Conservation (phyloP, 2,797 vertebrate genomes). For the Selene dorsalis region DNA sequence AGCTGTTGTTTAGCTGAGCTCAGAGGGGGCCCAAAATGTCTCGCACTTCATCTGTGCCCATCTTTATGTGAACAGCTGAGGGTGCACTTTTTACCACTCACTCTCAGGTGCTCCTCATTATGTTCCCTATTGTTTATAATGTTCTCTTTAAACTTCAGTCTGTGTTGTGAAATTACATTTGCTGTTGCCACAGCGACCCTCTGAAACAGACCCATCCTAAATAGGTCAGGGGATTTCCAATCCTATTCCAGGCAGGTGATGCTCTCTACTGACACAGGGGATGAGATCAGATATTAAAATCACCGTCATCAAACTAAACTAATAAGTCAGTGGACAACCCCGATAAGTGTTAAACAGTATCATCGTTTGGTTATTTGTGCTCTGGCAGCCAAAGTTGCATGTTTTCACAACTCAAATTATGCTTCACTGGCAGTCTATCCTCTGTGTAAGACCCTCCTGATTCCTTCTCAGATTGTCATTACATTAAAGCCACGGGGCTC, state of each 20-base stretch:
- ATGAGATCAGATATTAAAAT: conserved; percentile 37
- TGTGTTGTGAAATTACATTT: conserved; percentile 33
- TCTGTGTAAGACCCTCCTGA: neutral
- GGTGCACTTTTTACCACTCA: conserved; percentile 8
- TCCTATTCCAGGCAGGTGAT: conserved; percentile 65
- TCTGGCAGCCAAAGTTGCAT: neutral
- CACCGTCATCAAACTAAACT: neutral
- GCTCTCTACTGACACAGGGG: conserved; percentile 25
- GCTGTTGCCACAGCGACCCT: neutral
- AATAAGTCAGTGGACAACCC: neutral
- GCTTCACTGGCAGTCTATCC: conserved; percentile 13
- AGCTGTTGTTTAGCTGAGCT: conserved; percentile 23
- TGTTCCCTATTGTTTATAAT: neutral
- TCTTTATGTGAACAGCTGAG: conserved; percentile 12
- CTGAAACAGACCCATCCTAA: conserved; percentile 27
- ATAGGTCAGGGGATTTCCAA: conserved; percentile 61
- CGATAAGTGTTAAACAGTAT: conserved; percentile 5
- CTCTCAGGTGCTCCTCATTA: neutral
- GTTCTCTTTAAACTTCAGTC: neutral
- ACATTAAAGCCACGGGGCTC: neutral
- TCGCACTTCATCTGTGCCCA: neutral
- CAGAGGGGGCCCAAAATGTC: conserved; percentile 1
- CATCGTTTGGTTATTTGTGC: conserved; percentile 37
- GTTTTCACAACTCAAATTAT: rapidly evolving
- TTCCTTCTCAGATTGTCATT: neutral